Base-by-base conservation (phyloP, 53 echinoderm and acorn worm species). In the Holothuria leucospilota region DNA sequence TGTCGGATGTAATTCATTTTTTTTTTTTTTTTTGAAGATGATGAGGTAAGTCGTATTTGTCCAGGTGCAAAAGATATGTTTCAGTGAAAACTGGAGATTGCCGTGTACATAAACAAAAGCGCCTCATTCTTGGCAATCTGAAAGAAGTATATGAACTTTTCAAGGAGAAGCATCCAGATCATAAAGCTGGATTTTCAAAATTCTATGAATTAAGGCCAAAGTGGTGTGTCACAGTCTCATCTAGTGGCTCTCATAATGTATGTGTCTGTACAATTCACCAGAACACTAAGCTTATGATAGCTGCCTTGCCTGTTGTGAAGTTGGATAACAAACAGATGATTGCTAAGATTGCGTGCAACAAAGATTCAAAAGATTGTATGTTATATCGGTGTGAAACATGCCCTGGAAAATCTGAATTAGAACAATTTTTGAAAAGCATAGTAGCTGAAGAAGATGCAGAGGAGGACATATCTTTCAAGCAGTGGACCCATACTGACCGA, bases 191-290 rank as follows among this genome's bases (percentile, higher is more conserved):
- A 64, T 64, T 64, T 10, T 64, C 64, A 64, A 64, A 64, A 27
- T 64, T 64, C 27, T 64, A 11, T 64, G 24, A 14, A 64, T 64
- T 64, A 64, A 64, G 64, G 16, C 64, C 20, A 64, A 64, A 64
- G 64, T 64, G 20, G 64, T 87, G 80, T 30, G 68, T 87, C n/a
- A 46, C 80, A 21, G 87, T 87, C 42, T 66, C 80, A 23, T 51
- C 52, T 51, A 87, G 66, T 46, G 87, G 81, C 26, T 81, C 65
- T 63, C 87, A 87, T 64, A 42, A 62, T 14, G 87, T 87, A 3
- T 87, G 87, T 66, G 87, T 87, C 8, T 87, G 87, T 46, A 46
- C 65, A 66, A 80, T 81, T 26, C 81, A 87, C 68, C 87, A 81
- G 34, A 87, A 87, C 80, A 67, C 81, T 8, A 87, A 69, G 52